Conservation (phyloP, 2,113 vertebrate species). For the Mola mola region DNA sequence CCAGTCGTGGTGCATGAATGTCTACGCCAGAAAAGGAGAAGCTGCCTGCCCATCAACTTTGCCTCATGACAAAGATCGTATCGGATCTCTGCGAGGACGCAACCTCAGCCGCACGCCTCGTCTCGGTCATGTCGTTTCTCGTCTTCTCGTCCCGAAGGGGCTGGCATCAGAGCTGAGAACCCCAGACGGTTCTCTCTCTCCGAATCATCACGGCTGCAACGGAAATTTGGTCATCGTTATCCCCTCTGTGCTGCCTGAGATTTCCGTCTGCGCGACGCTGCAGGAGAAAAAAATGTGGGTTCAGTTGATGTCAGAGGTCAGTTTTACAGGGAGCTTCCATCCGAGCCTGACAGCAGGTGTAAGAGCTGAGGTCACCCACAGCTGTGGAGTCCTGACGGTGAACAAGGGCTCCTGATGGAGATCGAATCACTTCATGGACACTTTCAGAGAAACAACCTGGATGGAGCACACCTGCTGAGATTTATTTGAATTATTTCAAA, state of each 20-base stretch:
- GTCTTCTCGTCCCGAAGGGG: neutral
- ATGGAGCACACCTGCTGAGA: no score
- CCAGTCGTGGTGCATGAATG: slow-evolving; percentile 51
- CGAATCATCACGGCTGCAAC: neutral
- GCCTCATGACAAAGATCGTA: slow-evolving; percentile 39
- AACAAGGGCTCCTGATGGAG: slow-evolving; percentile 19
- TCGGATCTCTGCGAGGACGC: slow-evolving; percentile 49
- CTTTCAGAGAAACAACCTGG: slow-evolving; percentile 14
- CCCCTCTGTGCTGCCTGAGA: slow-evolving; percentile 52
- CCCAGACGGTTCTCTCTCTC: neutral
- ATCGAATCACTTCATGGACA: no score
- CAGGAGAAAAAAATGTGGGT: neutral
- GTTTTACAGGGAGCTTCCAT: no score
- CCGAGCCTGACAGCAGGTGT: no score
- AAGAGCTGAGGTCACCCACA: slow-evolving; percentile 31
- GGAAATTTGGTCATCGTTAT: slow-evolving; percentile 80
- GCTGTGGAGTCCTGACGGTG: slow-evolving; percentile 59
- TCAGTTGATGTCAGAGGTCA: neutral
- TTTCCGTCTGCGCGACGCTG: neutral
- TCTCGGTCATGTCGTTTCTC: slow-evolving; percentile 45
- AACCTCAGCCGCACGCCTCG: slow-evolving; percentile 34
- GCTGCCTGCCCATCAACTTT: slow-evolving; percentile 66
- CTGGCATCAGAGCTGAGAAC: no score
- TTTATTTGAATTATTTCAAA: no score
- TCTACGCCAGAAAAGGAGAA: slow-evolving; percentile 32